Conservation (phyloP, 2,797 vertebrate species). For the Phoxinus dragarum region DNA sequence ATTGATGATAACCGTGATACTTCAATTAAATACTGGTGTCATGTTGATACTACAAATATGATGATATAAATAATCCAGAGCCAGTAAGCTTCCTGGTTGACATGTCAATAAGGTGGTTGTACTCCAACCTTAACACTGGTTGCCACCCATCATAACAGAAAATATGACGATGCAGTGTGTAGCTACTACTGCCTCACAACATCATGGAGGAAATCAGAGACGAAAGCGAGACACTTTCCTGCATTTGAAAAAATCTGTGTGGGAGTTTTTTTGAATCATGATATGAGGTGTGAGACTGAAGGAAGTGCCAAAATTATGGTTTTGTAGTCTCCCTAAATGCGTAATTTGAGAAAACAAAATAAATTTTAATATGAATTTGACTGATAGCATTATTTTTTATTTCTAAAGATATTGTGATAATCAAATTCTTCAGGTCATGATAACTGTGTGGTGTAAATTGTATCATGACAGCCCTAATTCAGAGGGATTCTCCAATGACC, state of each 20-base stretch:
- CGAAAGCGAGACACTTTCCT: not conserved
- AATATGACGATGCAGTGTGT: not conserved
- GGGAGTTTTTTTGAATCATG: not conserved
- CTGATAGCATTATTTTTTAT: not conserved
- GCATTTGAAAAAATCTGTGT: not conserved
- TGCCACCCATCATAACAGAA: not conserved
- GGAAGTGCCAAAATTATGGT: not conserved
- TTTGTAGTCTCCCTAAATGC: not conserved
- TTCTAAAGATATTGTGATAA: not conserved
- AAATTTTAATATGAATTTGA: too few species aligned
- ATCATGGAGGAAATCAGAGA: not conserved
- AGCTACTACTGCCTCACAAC: not conserved
- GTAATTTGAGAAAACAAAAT: not conserved
- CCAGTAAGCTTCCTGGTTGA: not conserved
- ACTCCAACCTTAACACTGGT: not conserved
- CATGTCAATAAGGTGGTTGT: not conserved
- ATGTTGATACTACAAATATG: not conserved
- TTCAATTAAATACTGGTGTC: not conserved
- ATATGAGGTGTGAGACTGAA: not conserved
- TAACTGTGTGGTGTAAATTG: not conserved
- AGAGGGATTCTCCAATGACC: not conserved
- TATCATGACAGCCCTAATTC: not conserved
- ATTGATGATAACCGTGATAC: not conserved
- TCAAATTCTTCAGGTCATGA: not conserved
- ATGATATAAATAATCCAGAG: not conserved